Conservation (phyloP, 2,113 vertebrate genomes). For the Stictonetta naevosa region DNA sequence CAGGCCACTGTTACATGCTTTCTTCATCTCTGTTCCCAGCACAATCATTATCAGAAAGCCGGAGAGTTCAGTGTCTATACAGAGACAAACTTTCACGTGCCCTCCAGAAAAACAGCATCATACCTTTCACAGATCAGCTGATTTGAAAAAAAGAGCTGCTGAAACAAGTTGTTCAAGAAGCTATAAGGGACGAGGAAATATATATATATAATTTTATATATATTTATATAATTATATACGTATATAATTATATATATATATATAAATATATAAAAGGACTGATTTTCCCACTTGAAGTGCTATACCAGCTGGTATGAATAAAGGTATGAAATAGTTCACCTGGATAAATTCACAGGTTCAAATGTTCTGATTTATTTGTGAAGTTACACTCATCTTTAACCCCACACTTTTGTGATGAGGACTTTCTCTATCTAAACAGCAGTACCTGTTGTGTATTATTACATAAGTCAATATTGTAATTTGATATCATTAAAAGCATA, state of each 20-base stretch:
- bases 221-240: too few species aligned
- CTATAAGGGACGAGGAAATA: not conserved
- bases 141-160: not conserved
- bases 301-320: not conserved
- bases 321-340: not conserved
- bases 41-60: not conserved
- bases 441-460: not conserved
- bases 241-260: too few species aligned
- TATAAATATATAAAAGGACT: not conserved
- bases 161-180: not conserved
- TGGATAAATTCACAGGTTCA: not conserved
- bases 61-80: not conserved
- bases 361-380: not conserved
- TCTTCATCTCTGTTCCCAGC: not conserved
- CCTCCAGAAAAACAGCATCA: not conserved
- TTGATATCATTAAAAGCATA: not conserved
- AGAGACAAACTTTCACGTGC: not conserved
- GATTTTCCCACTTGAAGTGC: not conserved
- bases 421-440: not conserved
- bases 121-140: not conserved
- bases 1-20: not conserved
- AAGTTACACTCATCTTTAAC: not conserved
- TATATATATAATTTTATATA: too few species aligned
- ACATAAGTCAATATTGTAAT: not conserved
- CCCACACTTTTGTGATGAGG: not conserved